phyloP scores from a whole-genome alignment of 92 coral and sea anemone genomes.

The Phenganax marumi region DNA sequence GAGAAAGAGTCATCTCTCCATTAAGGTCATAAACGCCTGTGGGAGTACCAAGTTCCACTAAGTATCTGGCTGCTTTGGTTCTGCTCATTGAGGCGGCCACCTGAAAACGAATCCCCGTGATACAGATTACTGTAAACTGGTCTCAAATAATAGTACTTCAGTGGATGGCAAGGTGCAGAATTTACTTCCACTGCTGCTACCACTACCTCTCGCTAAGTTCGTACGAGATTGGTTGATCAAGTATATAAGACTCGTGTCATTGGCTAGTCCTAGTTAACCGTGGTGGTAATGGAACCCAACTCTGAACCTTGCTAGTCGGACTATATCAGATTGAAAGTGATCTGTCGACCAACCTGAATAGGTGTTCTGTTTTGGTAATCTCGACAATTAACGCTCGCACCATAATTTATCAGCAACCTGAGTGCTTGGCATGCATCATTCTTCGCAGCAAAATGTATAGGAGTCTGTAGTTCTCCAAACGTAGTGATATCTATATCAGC shows the following conservation, averaged over 20 bases:
- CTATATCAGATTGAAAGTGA: not conserved
- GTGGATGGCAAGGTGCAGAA: no score
- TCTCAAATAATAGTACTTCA: no score
- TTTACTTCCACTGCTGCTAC: no score
- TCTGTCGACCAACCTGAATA: not conserved
- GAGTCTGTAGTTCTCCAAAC: conserved; percentile 33
- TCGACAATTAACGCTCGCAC: conserved; percentile 26
- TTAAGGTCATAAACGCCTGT: conserved; percentile 31
- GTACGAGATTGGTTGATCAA: no score
- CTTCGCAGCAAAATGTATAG: conserved; percentile 39
- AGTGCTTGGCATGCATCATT: conserved; percentile 43
- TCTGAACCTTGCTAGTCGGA: not conserved
- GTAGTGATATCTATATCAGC: conserved; percentile 36
- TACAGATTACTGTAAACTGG: no score
- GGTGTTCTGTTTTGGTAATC: conserved; percentile 43
- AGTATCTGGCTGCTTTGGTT: conserved; percentile 38
- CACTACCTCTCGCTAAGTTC: no score
- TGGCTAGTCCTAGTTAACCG: no score
- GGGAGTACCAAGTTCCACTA: conserved; percentile 42
- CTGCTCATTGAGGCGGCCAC: conserved; percentile 46
- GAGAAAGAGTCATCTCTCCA: conserved; percentile 38
- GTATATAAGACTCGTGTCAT: no score
- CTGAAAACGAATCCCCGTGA: not conserved
- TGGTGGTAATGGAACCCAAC: no score
- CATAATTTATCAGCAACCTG: conserved; percentile 22